Conservation (phyloP, 2,113 vertebrate genomes). For the Xiphorhynchus elegans region DNA sequence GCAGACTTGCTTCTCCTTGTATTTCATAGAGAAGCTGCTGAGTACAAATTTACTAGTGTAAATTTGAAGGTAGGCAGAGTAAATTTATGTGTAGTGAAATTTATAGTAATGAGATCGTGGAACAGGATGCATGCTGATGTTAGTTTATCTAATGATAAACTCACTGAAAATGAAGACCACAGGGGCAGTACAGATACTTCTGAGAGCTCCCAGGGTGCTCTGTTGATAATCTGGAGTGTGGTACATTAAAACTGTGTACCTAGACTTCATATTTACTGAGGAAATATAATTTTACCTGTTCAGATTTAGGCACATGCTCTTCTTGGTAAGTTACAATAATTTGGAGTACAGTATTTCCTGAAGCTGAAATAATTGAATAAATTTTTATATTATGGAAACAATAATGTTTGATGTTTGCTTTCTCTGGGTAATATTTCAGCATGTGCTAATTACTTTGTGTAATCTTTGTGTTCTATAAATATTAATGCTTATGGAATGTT, state of each 20-base stretch:
- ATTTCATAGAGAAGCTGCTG: neutral
- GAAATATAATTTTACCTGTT: neutral
- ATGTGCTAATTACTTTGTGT: slow-evolving; percentile 42
- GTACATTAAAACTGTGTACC: neutral
- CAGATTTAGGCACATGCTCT: neutral
- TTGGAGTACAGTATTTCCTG: neutral
- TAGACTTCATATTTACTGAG: neutral
- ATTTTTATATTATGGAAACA: neutral
- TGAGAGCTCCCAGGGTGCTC: neutral
- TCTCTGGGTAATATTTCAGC: slow-evolving; percentile 1
- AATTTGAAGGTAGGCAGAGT: neutral
- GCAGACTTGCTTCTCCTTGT: neutral
- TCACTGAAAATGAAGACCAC: neutral
- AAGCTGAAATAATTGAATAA: neutral
- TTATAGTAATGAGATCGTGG: neutral
- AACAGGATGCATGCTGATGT: neutral
- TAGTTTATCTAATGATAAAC: neutral
- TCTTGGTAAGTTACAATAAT: neutral
- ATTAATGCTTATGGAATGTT: slow-evolving; percentile 23
- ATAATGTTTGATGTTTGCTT: slow-evolving; percentile 19
- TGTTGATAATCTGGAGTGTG: neutral
- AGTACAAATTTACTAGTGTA: neutral
- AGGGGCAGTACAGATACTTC: neutral
- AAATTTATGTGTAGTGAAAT: neutral
- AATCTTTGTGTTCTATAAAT: slow-evolving; percentile 45